Evolutionary conservation across 1,140 invertebrate species (phyloP), one percentile per base, ranked within the genome.

Genomic region (Pogonomyrmex barbatus): DNA sequence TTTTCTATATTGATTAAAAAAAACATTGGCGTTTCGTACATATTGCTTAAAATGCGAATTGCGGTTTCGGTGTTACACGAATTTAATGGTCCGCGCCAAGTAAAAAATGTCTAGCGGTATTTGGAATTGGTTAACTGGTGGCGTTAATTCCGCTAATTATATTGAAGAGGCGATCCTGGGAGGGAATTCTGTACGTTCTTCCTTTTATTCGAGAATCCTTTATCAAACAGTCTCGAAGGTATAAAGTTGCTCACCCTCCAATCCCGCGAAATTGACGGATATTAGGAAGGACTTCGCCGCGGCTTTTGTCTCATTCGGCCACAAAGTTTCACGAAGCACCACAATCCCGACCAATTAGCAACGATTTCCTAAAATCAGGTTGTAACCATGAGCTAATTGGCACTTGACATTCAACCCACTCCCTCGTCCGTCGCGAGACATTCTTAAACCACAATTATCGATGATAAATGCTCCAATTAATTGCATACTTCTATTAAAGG

Each of bases 381-480:
- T 50, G 30, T 79, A 79, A 71, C 73, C 78, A 58, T 86, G 86
- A 88, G 87, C 90, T 92, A 92, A 92, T 92, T 91, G 90, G 85
- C 86, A 91, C 88, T 91, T 86, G 88, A 91, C 71, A 89, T 89
- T 84, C 84, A 87, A 79, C 47, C 67, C 62, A 54, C 60, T 54
- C 47, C 30, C 33, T 60, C 45, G 10, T 39, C n/a, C 50, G 47
- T 60, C 56, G 24, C 54, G 68, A 73, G 52, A 83, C 73, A 83
- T 42, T 62, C 78, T 81, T 81, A 81, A 54, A 58, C 56, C 52
- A 24, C 67, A 42, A 65, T 65, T 36, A 58, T 63, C 58, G 45
- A 73, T 85, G 68, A 83, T 45, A 75, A 83, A 83, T 60, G 45
- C 79, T 30, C 12, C 68, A 83, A 75, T 83, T 83, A 83, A 83